Conservation (phyloP, 1,140 invertebrate species). For the Drosophila teissieri region DNA sequence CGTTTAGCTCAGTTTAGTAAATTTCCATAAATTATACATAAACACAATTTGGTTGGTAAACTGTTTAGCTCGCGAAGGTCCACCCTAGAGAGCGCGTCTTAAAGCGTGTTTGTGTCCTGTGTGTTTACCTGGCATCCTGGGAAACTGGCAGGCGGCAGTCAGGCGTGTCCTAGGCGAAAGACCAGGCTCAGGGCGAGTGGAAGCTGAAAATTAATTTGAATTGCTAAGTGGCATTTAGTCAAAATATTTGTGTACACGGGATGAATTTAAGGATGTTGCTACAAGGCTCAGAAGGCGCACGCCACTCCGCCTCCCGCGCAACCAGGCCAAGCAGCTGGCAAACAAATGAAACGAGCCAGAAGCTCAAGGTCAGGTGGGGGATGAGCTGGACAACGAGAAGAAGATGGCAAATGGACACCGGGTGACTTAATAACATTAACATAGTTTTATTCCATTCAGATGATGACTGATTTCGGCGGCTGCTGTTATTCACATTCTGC, state of each 20-base stretch:
- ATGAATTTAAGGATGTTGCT: constrained; percentile 32
- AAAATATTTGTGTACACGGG: constrained; percentile 56
- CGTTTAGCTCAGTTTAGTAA: background rate
- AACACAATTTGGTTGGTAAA: background rate
- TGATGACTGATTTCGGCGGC: constrained; percentile 37
- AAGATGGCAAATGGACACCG: constrained; percentile 10
- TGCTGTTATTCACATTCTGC: constrained; percentile 40
- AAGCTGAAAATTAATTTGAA: constrained; percentile 61
- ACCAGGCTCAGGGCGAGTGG: constrained; percentile 19
- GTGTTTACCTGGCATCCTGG: constrained; percentile 53
- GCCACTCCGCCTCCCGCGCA: background rate
- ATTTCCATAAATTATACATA: background rate
- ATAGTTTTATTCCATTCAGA: constrained; percentile 50
- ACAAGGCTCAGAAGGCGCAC: background rate
- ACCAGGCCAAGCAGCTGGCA: background rate
- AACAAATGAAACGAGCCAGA: constrained; percentile 26
- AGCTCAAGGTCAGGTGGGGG: constrained; percentile 34
- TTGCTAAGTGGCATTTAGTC: constrained; percentile 67
- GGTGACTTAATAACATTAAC: constrained; percentile 49
- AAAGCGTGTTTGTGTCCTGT: constrained; percentile 14
- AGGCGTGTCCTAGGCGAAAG: constrained; percentile 42
- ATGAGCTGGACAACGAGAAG: background rate
- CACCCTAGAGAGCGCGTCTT: constrained; percentile 9
- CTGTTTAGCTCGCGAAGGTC: background rate
- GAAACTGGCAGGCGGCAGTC: constrained; percentile 35